Conservation (phyloP, 2,888 invertebrate species). For the Cylindroiulus punctatus region DNA sequence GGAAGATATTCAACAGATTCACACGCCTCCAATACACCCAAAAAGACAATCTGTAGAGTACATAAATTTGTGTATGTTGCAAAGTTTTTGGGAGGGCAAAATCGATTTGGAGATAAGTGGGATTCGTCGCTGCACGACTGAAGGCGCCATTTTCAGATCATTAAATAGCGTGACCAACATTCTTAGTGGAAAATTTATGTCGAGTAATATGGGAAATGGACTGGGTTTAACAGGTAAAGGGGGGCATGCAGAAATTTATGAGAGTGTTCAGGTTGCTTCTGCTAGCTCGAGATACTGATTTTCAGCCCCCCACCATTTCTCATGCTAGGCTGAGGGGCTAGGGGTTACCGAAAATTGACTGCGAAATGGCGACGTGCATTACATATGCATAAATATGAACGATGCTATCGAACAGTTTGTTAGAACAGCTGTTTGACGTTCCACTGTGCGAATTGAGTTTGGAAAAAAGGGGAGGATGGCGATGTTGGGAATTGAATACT, state of each 20-base stretch:
- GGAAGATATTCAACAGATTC: too few relatives aligned
- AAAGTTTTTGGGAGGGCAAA: neutral
- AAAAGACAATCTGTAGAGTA: too few relatives aligned
- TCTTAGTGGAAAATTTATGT: neutral
- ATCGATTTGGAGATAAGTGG: neutral
- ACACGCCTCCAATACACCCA: too few relatives aligned
- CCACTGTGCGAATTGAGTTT: conserved; percentile 22
- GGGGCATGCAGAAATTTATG: neutral
- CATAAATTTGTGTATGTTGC: neutral
- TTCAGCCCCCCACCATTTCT: conserved; percentile 21
- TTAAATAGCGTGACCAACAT: neutral
- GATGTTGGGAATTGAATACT: conserved; percentile 35
- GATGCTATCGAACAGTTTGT: conserved; percentile 52
- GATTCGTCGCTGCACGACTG: neutral
- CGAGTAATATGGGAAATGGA: neutral
- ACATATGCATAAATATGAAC: conserved; percentile 50
- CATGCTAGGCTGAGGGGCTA: neutral
- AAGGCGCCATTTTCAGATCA: neutral
- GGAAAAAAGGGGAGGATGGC: neutral
- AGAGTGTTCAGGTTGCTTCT: neutral
- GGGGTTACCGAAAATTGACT: conserved; percentile 44
- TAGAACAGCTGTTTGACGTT: conserved; percentile 50
- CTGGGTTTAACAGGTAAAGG: neutral
- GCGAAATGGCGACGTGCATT: conserved; percentile 19
- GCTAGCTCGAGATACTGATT: conserved; percentile 30